These are phyloP conservation scores for Datnioides undecimradiatus DNA, from an alignment of 2,113 vertebrate species.

Conservation along the genomic window DNA sequence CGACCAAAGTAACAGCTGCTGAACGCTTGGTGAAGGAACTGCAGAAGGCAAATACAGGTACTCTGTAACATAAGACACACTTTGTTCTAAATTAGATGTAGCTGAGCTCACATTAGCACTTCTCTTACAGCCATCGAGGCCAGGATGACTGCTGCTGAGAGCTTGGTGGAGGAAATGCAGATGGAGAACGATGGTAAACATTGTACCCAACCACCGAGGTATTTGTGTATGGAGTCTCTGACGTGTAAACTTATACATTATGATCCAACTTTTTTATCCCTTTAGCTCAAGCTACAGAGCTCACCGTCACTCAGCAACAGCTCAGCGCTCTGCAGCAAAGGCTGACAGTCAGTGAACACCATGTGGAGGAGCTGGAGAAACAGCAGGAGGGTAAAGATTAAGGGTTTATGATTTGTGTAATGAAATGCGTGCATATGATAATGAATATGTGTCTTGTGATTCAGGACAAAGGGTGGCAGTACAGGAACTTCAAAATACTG, in stretches of 20 bases:
- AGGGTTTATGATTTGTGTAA: not conserved
- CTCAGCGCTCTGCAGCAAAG: slow-evolving; percentile 14
- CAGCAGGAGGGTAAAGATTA: slow-evolving; percentile 43
- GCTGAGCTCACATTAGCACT: not conserved
- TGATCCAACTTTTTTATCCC: not conserved
- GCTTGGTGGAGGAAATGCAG: slow-evolving; percentile 22
- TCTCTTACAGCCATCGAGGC: slow-evolving; percentile 26
- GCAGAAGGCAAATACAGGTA: slow-evolving; percentile 47
- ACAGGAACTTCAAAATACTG: slow-evolving; percentile 32
- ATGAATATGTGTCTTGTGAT: not conserved
- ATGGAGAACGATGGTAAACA: slow-evolving; percentile 35
- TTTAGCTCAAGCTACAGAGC: slow-evolving; percentile 31
- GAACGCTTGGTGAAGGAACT: slow-evolving; percentile 34
- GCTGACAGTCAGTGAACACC: not conserved
- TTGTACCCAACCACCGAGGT: too few relatives aligned
- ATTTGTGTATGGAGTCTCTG: not conserved
- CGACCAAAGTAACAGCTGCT: slow-evolving; percentile 28
- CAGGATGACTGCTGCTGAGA: slow-evolving; percentile 39
- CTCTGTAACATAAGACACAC: not conserved
- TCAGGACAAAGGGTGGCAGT: slow-evolving; percentile 1
- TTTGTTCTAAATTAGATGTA: not conserved
- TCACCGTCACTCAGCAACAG: not conserved
- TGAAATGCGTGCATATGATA: not conserved
- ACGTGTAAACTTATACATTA: not conserved
- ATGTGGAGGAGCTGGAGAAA: slow-evolving; percentile 6